These are phyloP conservation scores for Clepsis dumicolana DNA, from an alignment of 2,888 invertebrate species.

Conservation along the genomic window DNA sequence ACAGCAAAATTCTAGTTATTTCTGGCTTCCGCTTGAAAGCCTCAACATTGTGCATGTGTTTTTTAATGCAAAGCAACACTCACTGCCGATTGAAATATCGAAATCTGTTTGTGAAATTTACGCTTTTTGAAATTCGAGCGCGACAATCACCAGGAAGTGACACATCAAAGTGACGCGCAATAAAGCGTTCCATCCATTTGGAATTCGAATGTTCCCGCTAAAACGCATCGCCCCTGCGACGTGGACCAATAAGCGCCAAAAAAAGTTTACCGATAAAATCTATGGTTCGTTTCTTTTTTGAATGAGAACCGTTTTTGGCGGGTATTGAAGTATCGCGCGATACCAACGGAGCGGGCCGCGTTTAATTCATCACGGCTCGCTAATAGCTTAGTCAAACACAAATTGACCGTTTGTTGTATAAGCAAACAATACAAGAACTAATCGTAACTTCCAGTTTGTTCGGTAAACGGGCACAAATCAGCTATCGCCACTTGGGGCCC, in stretches of 20 bases:
- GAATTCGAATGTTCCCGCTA: constrained; percentile 53
- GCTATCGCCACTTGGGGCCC: constrained; percentile 54
- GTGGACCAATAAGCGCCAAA: constrained; percentile 33
- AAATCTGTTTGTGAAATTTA: constrained; percentile 64
- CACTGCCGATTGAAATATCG: constrained; percentile 51
- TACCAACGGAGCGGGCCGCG: background rate
- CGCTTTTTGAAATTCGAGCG: constrained; percentile 64
- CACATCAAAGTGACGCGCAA: constrained; percentile 67
- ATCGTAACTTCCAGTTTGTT: constrained; percentile 69
- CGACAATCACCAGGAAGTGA: constrained; percentile 56
- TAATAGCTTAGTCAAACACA: constrained; percentile 38
- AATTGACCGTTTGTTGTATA: constrained; percentile 41
- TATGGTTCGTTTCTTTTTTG: constrained; percentile 13
- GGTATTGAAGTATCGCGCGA: constrained; percentile 1
- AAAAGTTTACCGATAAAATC: constrained; percentile 28
- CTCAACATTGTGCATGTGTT: background rate
- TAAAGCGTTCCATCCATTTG: constrained; percentile 57
- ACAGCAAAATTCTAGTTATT: background rate
- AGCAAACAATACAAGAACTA: constrained; percentile 63
- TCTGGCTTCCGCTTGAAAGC: background rate
- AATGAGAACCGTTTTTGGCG: constrained; percentile 2
- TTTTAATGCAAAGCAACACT: constrained; percentile 47
- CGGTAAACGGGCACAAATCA: constrained; percentile 47
- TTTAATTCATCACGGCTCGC: constrained; percentile 29
- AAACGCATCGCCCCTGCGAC: constrained; percentile 46